phyloP scores from a whole-genome alignment of 2,888 invertebrate genomes.

The Catotricha subobsoleta region DNA sequence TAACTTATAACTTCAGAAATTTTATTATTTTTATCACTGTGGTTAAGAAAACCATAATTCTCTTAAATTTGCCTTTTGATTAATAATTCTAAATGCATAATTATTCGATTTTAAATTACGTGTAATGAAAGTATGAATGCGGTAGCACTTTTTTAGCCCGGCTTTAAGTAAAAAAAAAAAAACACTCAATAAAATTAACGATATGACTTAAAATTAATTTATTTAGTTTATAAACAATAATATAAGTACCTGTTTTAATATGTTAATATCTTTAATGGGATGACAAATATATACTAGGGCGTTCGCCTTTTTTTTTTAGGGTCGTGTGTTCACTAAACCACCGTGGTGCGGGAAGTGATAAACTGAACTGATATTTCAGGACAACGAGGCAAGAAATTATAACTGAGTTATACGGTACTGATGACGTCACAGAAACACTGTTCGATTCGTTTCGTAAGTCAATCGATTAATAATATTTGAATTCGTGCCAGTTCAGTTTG shows the following conservation, averaged over 20 bases:
- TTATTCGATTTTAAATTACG: not conserved
- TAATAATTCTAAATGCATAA: not conserved
- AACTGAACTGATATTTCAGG: constrained; percentile 5
- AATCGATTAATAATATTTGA: no score
- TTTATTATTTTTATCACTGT: not conserved
- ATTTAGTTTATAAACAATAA: not conserved
- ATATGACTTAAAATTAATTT: not conserved
- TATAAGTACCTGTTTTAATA: constrained; percentile 2
- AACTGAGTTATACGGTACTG: no score
- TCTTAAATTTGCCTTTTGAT: not conserved
- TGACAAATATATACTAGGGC: constrained; percentile 4
- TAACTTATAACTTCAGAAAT: no score
- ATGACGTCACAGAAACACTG: no score
- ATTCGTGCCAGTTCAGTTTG: no score
- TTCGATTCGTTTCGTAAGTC: no score
- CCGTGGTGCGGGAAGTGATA: constrained; percentile 26
- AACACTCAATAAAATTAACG: no score
- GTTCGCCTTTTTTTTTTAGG: constrained; percentile 3
- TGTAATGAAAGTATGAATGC: not conserved
- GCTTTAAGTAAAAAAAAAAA: no score
- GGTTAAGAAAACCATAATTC: not conserved
- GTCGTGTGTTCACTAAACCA: constrained; percentile 25
- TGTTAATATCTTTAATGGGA: not conserved
- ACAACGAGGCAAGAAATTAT: constrained; percentile 3
- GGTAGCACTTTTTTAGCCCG: no score